Evolutionary conservation across 2,888 invertebrate species (phyloP), one percentile per base, ranked within the genome.

Genomic region (Eretmocerus hayati): DNA sequence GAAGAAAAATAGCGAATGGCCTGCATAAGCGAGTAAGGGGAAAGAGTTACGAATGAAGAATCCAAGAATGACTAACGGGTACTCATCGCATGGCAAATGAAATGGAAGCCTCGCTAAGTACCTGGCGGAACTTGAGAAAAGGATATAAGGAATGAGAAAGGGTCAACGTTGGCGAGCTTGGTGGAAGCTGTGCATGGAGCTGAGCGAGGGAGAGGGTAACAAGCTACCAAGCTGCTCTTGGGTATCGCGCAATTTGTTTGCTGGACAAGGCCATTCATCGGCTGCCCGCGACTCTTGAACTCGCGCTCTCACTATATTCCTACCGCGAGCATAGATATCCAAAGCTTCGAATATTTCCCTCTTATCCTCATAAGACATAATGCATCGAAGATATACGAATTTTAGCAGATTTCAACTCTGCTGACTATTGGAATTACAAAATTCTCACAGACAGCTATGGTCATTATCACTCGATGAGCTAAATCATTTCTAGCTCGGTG

Each of bases 211-310:
- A 52, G 51, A 57, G 47, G 58, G 61, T 61, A 62, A 66, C 61
- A 59, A 63, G 64, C 63, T 68, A 67, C 66, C 67, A 60, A 56
- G 60, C 62, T 56, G 59, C 58, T 50, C 50, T 42, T 60, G 62
- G 60, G 61, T 67, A 68, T 67, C 67, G 64, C 52, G 69, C 69
- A 70, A 70, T 70, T 70, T 70, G 70, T 70, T 69, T 69, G 66
- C 66, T 62, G 59, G 66, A 65, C 67, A 67, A 62, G 64, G 65
- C 68, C 67, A 70, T 69, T 67, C 69, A 65, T 69, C 68, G 48
- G 65, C 63, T 65, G 64, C 58, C 8, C 37, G 23, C 38, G 35
- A 19, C 13, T 35, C 32, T 2, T 19, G 15, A n/a, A 32, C 9
- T n/a, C 38, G 20, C 26, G 26, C 26, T 6, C 26, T 9, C 26